Evolutionary conservation across 2,888 invertebrate species (phyloP).

Genomic region (Nemotelus pantherinus): DNA sequence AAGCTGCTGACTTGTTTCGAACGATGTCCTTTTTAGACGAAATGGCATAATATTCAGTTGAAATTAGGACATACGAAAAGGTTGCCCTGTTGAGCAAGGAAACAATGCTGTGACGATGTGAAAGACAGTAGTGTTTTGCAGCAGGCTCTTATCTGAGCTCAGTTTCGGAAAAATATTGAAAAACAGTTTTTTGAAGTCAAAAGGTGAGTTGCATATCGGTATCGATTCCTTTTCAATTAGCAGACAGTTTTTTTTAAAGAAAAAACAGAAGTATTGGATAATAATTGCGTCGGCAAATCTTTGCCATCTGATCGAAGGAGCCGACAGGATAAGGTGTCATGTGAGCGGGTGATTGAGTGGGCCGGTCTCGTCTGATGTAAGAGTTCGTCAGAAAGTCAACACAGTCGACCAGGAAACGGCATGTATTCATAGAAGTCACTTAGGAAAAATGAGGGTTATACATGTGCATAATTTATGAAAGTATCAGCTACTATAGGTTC

Average conservation of each 20-base stretch:
- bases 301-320: not conserved
- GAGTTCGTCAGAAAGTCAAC: no score
- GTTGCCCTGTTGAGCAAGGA: constrained; percentile 29
- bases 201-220: constrained; percentile 17
- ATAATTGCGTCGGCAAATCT: constrained; percentile 24
- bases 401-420: no score
- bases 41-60: constrained; percentile 42
- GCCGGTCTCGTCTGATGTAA: constrained; percentile 11
- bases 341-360: constrained; percentile 2
- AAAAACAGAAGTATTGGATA: constrained; percentile 15
- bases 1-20: constrained; percentile 4
- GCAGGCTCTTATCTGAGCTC: constrained; percentile 7
- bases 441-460: no score
- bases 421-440: no score
- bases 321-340: constrained; percentile 39
- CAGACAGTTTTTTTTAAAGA: not conserved
- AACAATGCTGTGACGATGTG: constrained; percentile 11
- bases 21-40: constrained; percentile 15
- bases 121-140: constrained; percentile 43
- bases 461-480: no score
- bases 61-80: constrained; percentile 42
- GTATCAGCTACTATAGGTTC: no score
- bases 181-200: constrained; percentile 11
- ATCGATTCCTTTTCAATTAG: constrained; percentile 21
- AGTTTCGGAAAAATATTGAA: not conserved